These are phyloP conservation scores for Bombus consobrinus DNA, from an alignment of 1,140 invertebrate species.

Conservation along the genomic window DNA sequence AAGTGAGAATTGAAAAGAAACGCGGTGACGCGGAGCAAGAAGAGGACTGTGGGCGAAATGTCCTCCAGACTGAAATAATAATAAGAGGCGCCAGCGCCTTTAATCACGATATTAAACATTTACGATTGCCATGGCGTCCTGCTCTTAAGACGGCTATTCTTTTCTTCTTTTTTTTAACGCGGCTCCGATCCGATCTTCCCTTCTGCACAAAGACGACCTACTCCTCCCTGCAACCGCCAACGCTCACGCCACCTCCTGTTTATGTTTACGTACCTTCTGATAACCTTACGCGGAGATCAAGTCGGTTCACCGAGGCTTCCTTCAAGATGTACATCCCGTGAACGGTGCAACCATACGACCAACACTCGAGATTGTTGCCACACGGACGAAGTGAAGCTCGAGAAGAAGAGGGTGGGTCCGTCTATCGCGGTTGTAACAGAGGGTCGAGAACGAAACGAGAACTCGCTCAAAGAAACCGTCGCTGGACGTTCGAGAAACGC, in stretches of 20 bases:
- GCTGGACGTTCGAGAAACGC: conserved; percentile 57
- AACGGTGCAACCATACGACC: conserved; percentile 19
- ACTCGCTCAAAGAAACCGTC: conserved; percentile 47
- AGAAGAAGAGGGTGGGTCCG: not conserved
- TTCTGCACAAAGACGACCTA: conserved; percentile 53
- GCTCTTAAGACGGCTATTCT: conserved; percentile 57
- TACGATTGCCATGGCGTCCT: conserved; percentile 77
- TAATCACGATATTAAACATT: conserved; percentile 84
- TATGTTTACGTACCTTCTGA: conserved; percentile 64
- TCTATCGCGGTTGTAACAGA: conserved; percentile 27
- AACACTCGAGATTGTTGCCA: conserved; percentile 49
- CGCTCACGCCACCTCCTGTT: conserved; percentile 53
- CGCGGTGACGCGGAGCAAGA: conserved; percentile 64
- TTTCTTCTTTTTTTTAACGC: conserved; percentile 58
- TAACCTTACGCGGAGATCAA: conserved; percentile 60
- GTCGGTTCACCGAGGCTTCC: conserved; percentile 18
- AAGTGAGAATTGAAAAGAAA: conserved; percentile 80
- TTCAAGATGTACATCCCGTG: not conserved
- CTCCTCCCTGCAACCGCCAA: conserved; percentile 29
- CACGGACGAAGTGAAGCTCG: not conserved
- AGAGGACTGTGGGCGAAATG: conserved; percentile 73
- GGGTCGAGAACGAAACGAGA: conserved; percentile 6
- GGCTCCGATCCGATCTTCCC: conserved; percentile 69
- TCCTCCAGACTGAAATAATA: conserved; percentile 82
- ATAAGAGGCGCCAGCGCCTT: conserved; percentile 81